Evolutionary conservation across 2,797 vertebrate species (phyloP).

Genomic region (Coregonus sp.): DNA sequence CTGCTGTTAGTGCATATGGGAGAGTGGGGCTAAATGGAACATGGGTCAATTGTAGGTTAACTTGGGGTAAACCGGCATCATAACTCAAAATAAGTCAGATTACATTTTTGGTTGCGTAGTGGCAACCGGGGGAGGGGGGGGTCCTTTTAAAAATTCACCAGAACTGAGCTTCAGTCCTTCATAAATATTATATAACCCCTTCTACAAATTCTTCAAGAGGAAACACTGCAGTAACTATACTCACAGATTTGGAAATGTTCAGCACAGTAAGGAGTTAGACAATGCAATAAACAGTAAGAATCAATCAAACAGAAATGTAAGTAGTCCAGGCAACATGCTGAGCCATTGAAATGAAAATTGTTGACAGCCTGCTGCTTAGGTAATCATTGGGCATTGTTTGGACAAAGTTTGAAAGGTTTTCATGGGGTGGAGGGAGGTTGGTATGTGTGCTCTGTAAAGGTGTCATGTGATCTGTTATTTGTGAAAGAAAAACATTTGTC

Average conservation of each 20-base stretch:
- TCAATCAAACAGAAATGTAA: too few relatives aligned
- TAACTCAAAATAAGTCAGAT: too few relatives aligned
- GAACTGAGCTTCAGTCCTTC: too few relatives aligned
- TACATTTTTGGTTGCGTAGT: too few relatives aligned
- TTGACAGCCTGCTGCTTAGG: background rate
- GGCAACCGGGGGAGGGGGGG: too few relatives aligned
- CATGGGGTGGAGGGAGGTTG: background rate
- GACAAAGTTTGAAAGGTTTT: background rate
- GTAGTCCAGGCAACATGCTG: background rate
- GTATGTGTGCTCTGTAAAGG: background rate
- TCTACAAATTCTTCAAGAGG: too few relatives aligned
- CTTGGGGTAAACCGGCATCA: too few relatives aligned
- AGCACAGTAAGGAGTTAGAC: background rate
- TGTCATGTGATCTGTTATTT: background rate
- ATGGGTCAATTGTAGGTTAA: too few relatives aligned
- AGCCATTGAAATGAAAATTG: background rate
- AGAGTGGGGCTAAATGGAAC: too few relatives aligned
- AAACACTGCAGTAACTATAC: background rate
- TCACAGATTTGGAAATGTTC: background rate
- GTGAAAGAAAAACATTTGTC: conserved; percentile 2
- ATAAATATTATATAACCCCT: too few relatives aligned
- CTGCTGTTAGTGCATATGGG: too few relatives aligned
- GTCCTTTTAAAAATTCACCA: too few relatives aligned
- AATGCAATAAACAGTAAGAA: background rate
- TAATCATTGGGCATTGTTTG: background rate